Conservation (phyloP, 2,797 vertebrate genomes). For the Rhynchonycteris naso region DNA sequence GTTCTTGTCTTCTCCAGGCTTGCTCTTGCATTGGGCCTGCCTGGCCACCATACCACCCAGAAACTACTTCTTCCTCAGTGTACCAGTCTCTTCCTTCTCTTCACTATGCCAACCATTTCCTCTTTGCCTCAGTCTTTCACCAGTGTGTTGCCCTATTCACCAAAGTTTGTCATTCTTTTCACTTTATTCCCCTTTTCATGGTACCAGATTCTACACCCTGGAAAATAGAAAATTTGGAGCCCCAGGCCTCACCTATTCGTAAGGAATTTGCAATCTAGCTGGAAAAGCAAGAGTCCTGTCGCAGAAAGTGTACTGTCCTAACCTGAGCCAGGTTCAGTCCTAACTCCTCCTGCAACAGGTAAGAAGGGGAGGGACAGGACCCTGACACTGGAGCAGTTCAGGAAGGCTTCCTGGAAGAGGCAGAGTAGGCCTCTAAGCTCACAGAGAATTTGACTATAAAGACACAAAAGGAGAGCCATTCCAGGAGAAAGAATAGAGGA, state of each 20-base stretch:
- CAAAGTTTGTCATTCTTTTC: not conserved
- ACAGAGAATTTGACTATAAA: not conserved
- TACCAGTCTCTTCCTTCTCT: not conserved
- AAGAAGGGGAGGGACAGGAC: not conserved
- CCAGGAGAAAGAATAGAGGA: not conserved
- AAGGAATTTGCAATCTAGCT: not conserved
- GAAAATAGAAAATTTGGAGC: not conserved
- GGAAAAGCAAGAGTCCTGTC: not conserved
- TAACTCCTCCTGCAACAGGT: not conserved
- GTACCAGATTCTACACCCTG: not conserved
- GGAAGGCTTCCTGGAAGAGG: not conserved
- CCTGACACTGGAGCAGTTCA: not conserved
- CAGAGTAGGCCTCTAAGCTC: fast-evolving
- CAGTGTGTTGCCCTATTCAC: not conserved
- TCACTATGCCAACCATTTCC: not conserved
- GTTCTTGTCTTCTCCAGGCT: not conserved
- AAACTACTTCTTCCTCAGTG: not conserved
- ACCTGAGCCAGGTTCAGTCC: not conserved
- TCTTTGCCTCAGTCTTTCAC: not conserved
- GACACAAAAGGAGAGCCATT: not conserved
- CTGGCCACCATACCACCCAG: not conserved
- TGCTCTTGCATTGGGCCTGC: not conserved
- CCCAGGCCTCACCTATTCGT: too few relatives aligned
- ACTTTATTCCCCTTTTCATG: not conserved
- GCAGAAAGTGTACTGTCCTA: not conserved